A percentile compares a stretch with the other conserved stretches of the same genome.
These are phyloP conservation scores for Antedon mediterranea DNA, from an alignment of 53 echinoderm and acorn worm genomes.

Conservation along the genomic window DNA sequence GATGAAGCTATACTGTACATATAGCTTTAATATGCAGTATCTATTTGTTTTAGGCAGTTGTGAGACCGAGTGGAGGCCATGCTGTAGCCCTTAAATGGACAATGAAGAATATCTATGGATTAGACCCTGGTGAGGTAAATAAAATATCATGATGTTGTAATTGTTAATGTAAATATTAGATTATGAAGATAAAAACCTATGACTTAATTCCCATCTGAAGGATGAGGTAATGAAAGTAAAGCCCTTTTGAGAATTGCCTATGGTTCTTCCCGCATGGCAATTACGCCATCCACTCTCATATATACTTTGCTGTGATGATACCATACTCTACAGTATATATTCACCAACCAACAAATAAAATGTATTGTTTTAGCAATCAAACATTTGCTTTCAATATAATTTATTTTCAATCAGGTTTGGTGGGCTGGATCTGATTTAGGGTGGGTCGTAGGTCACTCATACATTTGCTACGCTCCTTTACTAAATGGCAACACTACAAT, in stretches of 20 bases:
- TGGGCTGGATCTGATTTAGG: constrained; percentile 93
- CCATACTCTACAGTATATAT: too few species aligned
- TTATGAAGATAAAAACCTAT: too few species aligned
- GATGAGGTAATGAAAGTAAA: too few species aligned
- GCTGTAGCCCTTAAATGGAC: constrained; percentile 74
- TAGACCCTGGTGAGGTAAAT: constrained; percentile 71
- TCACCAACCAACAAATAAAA: neutral
- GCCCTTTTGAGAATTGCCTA: too few species aligned
- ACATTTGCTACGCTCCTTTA: constrained; percentile 82
- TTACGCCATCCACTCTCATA: too few species aligned
- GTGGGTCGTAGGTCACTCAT: constrained; percentile 95
- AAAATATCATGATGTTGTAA: neutral
- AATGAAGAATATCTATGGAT: constrained; percentile 78
- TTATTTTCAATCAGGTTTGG: constrained; percentile 31
- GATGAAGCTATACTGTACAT: too few species aligned
- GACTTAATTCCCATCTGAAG: too few species aligned
- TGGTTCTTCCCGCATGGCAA: too few species aligned
- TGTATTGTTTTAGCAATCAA: neutral
- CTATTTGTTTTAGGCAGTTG: constrained; percentile 27
- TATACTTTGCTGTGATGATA: too few species aligned
- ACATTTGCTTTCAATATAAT: too few species aligned
- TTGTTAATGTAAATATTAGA: too few species aligned
- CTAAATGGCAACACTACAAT: constrained; percentile 57
- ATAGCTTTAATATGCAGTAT: too few species aligned
- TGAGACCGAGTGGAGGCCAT: constrained; percentile 76